Evolutionary conservation across 1,140 invertebrate genomes (phyloP).

Genomic region (Rhagoletis zephyria): DNA sequence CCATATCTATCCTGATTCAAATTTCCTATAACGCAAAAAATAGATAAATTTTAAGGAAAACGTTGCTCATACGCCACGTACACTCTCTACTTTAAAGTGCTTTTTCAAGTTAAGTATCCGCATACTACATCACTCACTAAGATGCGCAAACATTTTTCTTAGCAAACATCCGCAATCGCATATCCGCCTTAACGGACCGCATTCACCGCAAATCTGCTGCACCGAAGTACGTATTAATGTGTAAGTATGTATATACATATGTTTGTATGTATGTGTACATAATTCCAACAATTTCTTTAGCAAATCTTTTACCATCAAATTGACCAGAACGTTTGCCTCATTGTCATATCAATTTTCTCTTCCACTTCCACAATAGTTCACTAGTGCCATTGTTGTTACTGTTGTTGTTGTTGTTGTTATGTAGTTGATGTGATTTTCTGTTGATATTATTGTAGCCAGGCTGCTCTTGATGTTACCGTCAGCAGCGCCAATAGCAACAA

Average conservation of each 20-base stretch:
- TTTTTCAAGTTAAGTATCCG: neutral
- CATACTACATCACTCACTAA: neutral
- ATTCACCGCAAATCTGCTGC: constrained; percentile 17
- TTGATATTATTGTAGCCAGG: constrained; percentile 28
- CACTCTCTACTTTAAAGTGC: neutral
- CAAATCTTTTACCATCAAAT: constrained; percentile 25
- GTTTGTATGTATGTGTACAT: neutral
- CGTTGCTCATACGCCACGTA: neutral
- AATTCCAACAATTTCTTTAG: neutral
- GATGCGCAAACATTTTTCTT: neutral
- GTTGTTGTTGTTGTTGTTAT: neutral
- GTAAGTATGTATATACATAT: too few relatives aligned
- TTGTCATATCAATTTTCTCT: constrained; percentile 47
- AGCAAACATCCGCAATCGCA: constrained; percentile 27
- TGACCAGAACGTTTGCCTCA: constrained; percentile 35
- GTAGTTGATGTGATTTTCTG: constrained; percentile 46
- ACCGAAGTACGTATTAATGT: neutral
- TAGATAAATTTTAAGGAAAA: too few relatives aligned
- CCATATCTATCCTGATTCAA: too few relatives aligned
- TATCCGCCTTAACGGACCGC: constrained; percentile 15
- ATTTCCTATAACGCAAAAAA: too few relatives aligned
- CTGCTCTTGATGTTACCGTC: neutral
- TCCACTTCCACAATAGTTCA: neutral
- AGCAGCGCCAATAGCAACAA: neutral
- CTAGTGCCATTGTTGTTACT: neutral